These are phyloP conservation scores for Pocillopora damicornis DNA, from an alignment of 64 coral and sea anemone genomes.

Conservation along the genomic window DNA sequence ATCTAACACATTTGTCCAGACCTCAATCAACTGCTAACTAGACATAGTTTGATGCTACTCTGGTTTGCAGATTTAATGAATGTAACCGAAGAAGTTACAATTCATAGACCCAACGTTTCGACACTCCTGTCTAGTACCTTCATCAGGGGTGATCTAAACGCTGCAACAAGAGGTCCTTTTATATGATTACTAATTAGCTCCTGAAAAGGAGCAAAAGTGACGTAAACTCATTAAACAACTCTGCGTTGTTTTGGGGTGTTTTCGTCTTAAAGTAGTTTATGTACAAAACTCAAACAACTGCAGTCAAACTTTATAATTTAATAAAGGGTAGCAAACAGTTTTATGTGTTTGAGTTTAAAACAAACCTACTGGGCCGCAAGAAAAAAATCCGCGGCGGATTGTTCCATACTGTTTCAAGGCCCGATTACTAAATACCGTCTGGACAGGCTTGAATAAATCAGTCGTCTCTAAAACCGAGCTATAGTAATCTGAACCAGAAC, in stretches of 20 bases:
- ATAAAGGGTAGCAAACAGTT: background rate
- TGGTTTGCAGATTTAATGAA: background rate
- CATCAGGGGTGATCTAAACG: no score
- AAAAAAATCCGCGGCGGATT: background rate
- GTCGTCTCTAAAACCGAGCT: background rate
- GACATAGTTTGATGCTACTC: background rate
- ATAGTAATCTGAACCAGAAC: background rate
- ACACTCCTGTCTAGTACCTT: no score
- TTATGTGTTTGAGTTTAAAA: background rate
- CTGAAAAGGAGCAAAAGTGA: constrained; percentile 34
- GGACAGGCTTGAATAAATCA: background rate
- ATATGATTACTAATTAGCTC: no score
- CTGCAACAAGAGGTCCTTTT: no score
- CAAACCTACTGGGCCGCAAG: no score
- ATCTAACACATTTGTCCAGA: background rate
- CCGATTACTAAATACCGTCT: background rate
- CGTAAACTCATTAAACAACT: constrained; percentile 24
- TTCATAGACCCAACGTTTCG: no score
- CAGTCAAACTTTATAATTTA: background rate
- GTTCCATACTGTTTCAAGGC: background rate
- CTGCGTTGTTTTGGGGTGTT: constrained; percentile 28
- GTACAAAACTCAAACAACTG: background rate
- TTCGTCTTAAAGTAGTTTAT: no score
- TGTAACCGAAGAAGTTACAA: no score
- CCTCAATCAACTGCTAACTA: constrained; percentile 2